phyloP scores from a whole-genome alignment of 2,113 vertebrate genomes.

The Oreochromis tanganicae region DNA sequence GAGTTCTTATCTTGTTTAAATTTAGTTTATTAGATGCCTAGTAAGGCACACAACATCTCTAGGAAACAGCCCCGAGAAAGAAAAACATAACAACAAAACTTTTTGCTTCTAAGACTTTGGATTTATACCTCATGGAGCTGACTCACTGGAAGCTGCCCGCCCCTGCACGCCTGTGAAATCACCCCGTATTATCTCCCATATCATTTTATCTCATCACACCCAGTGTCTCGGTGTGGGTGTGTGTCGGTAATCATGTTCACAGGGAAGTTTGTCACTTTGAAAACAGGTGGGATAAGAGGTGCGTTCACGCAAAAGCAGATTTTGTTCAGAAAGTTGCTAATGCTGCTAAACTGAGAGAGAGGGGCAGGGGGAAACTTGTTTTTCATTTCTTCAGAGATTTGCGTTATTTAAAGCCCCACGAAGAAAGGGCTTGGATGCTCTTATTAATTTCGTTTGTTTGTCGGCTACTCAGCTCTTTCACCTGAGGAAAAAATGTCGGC shows the following conservation, averaged over 20 bases:
- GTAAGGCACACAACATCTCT: background rate
- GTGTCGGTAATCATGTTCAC: background rate
- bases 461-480: conserved; percentile 20
- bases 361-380: background rate
- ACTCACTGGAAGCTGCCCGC: conserved; percentile 8
- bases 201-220: conserved; percentile 22
- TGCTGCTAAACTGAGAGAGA: background rate
- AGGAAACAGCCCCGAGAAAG: background rate
- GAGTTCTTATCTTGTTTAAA: background rate
- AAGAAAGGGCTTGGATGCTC: background rate
- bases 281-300: conserved; percentile 23
- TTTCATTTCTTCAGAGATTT: background rate
- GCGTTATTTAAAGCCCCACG: background rate
- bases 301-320: background rate
- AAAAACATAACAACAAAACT: background rate
- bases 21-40: background rate
- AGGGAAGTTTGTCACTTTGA: conserved; percentile 24
- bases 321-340: background rate
- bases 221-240: background rate
- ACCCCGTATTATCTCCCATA: background rate
- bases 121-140: background rate
- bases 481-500: conserved; percentile 20
- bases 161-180: conserved; percentile 2
- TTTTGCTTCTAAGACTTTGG: background rate
- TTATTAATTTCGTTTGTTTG: conserved; percentile 34